Evolutionary conservation across 2,113 vertebrate genomes (phyloP), one percentile per base, ranked within the genome.

Genomic region (Aramus guarauna): DNA sequence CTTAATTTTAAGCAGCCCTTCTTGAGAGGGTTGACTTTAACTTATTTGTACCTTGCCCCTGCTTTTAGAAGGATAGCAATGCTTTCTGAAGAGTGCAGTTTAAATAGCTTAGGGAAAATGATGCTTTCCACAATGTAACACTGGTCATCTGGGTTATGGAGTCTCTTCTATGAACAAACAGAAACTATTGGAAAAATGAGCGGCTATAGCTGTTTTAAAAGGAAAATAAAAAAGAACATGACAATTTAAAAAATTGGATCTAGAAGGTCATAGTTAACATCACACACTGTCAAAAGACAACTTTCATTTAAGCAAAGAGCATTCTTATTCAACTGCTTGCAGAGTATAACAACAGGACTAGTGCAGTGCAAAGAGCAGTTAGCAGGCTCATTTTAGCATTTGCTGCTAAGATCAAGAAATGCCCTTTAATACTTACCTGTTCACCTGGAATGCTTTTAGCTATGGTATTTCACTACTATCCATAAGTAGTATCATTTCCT

Each of bases 371-470:
- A 84, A 27, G 6, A 88, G 7, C 39, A 53, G 72, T 81, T 64
- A 89, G 7, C 45, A 43, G 6, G 39, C 36, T 88, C 10, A 22
- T 73, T 87, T 94, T 73, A 67, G 5, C 30, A n/a, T 78, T 92
- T 94, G n/a, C 36, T 50, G 32, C 58, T 85, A 60, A 67, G 69
- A 85, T 41, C 16, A 91, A 63, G 15, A 96, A 95, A 74, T 45
- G 34, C 18, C 75, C 78, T 62, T 76, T 83, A 77, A 81, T 67
- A 79, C 55, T 92, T 82, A 66, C 29, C 48, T 92, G 58, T 95
- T 96, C 74, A 80, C 88, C 94, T 69, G n/a, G 88, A 95, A 88
- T 93, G 75, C 58, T 94, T 94, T 91, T 78, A 96, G 58, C 67
- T 58, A 58, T 95, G 83, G 66, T 5, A 24, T 94, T 95, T 79